Evolutionary conservation across 2,113 vertebrate genomes (phyloP), one percentile per base, ranked within the genome.

Genomic region (Hydrolagus affinis): DNA sequence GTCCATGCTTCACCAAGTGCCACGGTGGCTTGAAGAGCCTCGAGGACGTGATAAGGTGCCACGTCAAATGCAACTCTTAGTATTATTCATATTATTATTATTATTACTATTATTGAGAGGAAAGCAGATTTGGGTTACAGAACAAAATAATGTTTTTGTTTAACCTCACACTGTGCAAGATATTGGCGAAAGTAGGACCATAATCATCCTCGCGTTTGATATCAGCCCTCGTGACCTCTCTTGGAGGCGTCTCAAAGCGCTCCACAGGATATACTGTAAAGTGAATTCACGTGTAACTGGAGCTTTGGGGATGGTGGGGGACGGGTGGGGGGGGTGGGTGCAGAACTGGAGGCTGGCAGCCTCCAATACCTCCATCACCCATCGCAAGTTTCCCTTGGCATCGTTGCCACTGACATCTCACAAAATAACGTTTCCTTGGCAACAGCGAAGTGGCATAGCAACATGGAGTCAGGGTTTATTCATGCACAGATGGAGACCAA

Each of bases 361-460:
- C 60, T 28, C 25, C 62, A 30, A 21, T 66, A 68, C 66, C 15
- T 83, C 15, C 66, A n/a, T n/a, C n/a, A 44, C 2, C 44, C 44
- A 44, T 83, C 59, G 60, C 78, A 83, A 66, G 60, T 23, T 66
- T 83, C 30, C 25, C 25, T 66, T 83, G 78, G 28, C 78, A 83
- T 25, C 78, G 60, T 25, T 28, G n/a, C 66, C 60, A 17, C 62
- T 68, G 78, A 83, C 66, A 68, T 32, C 78, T 83, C 78, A 83
- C 64, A 66, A 66, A 66, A 64, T 83, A 83, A 60, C 30, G 78
- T 83, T 83, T 83, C 78, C 78, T 83, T 83, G 78, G 66, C 78
- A 83, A 83, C 78, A 68, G 19, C 64, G 59, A 64, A 80, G 64
- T 83, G 32, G 23, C 17, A 64, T 68, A 83, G 62, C 60, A 68